These are phyloP conservation scores for Tetramorium alpestre DNA, from an alignment of 1,140 invertebrate species.

Conservation along the genomic window DNA sequence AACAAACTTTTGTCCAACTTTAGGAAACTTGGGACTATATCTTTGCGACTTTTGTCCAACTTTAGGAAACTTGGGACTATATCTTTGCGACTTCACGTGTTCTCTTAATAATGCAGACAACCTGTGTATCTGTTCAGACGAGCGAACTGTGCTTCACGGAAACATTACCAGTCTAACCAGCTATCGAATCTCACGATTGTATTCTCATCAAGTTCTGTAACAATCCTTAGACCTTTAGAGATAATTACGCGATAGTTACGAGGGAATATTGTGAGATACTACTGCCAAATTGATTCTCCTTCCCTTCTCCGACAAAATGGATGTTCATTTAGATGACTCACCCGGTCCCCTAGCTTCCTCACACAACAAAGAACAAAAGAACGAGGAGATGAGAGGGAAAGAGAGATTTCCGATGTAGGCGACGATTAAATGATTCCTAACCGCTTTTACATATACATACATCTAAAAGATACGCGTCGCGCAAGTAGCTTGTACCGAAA, in stretches of 20 bases:
- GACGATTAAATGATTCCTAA: conserved; percentile 51
- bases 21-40: not conserved
- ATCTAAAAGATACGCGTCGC: conserved; percentile 51
- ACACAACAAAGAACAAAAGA: not conserved
- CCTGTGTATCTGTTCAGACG: not conserved
- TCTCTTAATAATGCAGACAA: conserved; percentile 36
- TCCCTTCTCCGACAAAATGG: not conserved
- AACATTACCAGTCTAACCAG: not conserved
- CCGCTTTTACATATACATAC: conserved; percentile 63
- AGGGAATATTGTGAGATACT: conserved; percentile 57
- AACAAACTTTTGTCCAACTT: not conserved
- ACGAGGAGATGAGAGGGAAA: not conserved
- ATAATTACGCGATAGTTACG: conserved; percentile 61
- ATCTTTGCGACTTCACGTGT: not conserved
- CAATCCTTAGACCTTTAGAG: not conserved
- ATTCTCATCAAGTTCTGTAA: not conserved
- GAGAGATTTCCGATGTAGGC: conserved; percentile 4
- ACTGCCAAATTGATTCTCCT: conserved; percentile 49
- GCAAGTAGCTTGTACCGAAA: conserved; percentile 77
- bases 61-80: not conserved
- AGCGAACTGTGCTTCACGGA: not conserved
- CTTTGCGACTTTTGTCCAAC: not conserved
- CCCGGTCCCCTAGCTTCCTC: not conserved
- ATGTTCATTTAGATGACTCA: not conserved
- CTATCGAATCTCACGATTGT: not conserved